Conservation (phyloP, 2,797 vertebrate genomes). For the Sylvilagus floridanus region DNA sequence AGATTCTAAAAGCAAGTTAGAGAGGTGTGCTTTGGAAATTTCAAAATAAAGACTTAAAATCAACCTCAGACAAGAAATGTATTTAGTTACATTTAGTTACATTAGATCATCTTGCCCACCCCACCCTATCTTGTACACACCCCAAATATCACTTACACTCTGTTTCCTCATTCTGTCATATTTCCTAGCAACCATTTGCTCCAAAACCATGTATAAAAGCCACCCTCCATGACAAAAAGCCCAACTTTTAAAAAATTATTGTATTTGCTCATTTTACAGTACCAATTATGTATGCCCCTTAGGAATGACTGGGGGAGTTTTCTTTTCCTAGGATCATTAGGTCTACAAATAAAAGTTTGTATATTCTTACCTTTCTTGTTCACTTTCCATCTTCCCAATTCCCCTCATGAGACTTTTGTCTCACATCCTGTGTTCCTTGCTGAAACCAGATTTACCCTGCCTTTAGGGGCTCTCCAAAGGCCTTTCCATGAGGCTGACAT, state of each 20-base stretch:
- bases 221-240: conserved; percentile 70
- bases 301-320: conserved; percentile 47
- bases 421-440: conserved; percentile 68
- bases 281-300: conserved; percentile 50
- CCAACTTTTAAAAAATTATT: conserved; percentile 38
- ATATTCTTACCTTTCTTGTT: conserved; percentile 72
- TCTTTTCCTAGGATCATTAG: conserved; percentile 60
- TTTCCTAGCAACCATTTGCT: conserved; percentile 78
- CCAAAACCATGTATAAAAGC: conserved; percentile 71
- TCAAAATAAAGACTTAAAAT: conserved; percentile 73
- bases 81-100: conserved; percentile 73
- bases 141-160: conserved; percentile 78
- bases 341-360: conserved; percentile 69
- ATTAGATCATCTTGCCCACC: conserved; percentile 76
- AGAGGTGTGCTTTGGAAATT: conserved; percentile 76
- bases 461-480: conserved; percentile 67
- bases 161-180: conserved; percentile 78
- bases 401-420: conserved; percentile 69
- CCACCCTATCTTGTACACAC: conserved; percentile 71
- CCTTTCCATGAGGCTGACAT: conserved; percentile 71
- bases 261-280: conserved; percentile 67
- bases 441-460: conserved; percentile 73
- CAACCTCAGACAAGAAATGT: conserved; percentile 67
- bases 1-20: conserved; percentile 62
- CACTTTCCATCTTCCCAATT: conserved; percentile 69